phyloP scores from a whole-genome alignment of 1,140 invertebrate genomes.

The Radopholus similis region DNA sequence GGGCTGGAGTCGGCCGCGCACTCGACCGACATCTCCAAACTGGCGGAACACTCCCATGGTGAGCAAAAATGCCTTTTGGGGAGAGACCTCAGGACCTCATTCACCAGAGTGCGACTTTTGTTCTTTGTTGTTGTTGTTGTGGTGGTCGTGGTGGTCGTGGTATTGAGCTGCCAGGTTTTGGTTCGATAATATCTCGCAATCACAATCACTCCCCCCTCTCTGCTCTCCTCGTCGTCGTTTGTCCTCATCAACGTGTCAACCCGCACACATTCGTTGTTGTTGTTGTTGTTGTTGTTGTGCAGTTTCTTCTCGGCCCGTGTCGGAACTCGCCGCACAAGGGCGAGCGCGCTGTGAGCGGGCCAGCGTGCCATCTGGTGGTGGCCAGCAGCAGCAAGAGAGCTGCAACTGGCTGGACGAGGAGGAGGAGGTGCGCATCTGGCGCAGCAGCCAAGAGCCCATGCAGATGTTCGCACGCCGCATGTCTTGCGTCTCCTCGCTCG shows the following conservation, averaged over 20 bases:
- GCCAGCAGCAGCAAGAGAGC: too few relatives aligned
- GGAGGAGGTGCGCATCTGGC: not conserved
- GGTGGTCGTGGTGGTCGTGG: too few relatives aligned
- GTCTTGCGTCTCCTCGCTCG: not conserved
- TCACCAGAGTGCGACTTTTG: not conserved
- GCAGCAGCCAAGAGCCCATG: not conserved
- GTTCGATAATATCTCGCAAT: too few relatives aligned
- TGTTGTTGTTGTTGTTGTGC: too few relatives aligned
- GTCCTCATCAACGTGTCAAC: too few relatives aligned
- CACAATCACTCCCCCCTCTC: too few relatives aligned
- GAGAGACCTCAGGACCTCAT: not conserved
- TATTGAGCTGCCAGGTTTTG: not conserved
- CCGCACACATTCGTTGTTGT: too few relatives aligned
- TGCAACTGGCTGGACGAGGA: too few relatives aligned
- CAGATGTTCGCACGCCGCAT: not conserved
- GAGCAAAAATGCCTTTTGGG: not conserved
- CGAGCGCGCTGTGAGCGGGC: not conserved
- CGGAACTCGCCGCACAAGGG: too few relatives aligned
- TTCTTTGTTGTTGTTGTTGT: not conserved
- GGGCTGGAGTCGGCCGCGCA: not conserved
- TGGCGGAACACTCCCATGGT: constrained; percentile 6
- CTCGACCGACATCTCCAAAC: constrained; percentile 4
- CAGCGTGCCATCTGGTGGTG: not conserved
- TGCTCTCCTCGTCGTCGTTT: too few relatives aligned
- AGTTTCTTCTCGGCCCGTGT: too few relatives aligned